These are phyloP conservation scores for Anticlea derivata DNA, from an alignment of 2,888 invertebrate species.

Conservation along the genomic window DNA sequence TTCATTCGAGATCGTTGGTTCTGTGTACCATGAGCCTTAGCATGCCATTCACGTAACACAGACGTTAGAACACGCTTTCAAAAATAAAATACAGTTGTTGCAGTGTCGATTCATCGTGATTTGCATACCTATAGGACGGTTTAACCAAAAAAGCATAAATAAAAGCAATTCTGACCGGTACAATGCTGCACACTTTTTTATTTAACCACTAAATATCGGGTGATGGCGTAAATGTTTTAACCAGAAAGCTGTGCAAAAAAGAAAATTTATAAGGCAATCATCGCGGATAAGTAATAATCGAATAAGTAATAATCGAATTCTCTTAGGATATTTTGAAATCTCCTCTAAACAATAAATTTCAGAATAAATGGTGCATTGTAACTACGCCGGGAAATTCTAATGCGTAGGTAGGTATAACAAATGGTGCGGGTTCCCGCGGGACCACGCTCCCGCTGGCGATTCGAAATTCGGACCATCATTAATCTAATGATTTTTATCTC, in stretches of 20 bases:
- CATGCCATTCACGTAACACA: slow-evolving; percentile 59
- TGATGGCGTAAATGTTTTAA: not conserved
- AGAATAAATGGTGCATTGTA: slow-evolving; percentile 32
- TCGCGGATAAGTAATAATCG: no score
- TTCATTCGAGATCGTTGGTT: slow-evolving; percentile 47
- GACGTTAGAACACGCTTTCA: slow-evolving; percentile 46
- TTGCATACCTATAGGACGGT: slow-evolving; percentile 26
- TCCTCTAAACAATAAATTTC: slow-evolving; percentile 23
- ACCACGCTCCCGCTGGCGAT: slow-evolving; percentile 12
- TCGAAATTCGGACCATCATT: slow-evolving; percentile 53
- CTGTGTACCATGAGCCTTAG: slow-evolving; percentile 34
- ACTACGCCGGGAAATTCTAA: slow-evolving; percentile 23
- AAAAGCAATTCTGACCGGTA: slow-evolving; percentile 16
- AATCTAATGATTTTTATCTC: slow-evolving; percentile 49
- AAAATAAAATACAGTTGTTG: slow-evolving; percentile 29
- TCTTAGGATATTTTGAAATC: not conserved
- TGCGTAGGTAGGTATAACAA: slow-evolving; percentile 56
- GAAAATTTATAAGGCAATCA: no score
- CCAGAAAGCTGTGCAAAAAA: slow-evolving; percentile 8
- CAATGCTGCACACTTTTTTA: slow-evolving; percentile 12
- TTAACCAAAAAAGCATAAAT: slow-evolving; percentile 21
- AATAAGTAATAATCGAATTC: not conserved
- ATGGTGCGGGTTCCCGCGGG: slow-evolving; percentile 58
- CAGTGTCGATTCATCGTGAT: slow-evolving; percentile 27
- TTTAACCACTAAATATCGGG: slow-evolving; percentile 2